These are phyloP conservation scores for Gallirallus australis DNA, from an alignment of 2,797 vertebrate genomes.

Conservation along the genomic window DNA sequence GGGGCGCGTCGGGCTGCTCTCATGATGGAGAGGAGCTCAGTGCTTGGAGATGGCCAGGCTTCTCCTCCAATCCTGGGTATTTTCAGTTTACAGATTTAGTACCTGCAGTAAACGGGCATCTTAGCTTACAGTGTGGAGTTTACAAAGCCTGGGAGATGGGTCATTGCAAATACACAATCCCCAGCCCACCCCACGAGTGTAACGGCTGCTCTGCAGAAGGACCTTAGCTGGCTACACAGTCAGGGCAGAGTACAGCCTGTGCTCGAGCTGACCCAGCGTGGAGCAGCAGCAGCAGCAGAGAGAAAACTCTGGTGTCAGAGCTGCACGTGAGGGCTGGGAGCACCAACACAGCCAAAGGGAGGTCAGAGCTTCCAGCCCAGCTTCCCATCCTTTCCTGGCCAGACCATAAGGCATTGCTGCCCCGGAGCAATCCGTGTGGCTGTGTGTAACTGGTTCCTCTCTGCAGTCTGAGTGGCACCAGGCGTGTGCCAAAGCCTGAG, in stretches of 20 bases:
- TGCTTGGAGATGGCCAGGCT: neutral
- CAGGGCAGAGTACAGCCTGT: neutral
- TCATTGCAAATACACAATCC: fast-evolving
- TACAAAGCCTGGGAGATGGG: neutral
- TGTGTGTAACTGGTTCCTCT: neutral
- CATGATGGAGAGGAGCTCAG: neutral
- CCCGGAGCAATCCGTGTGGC: fast-evolving
- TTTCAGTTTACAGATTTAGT: neutral
- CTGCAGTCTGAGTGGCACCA: neutral
- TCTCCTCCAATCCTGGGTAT: neutral
- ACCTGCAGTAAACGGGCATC: neutral
- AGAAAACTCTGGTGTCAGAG: neutral
- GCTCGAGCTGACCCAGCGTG: fast-evolving
- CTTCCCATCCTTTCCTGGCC: neutral
- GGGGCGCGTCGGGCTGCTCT: neutral
- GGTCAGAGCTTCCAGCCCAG: neutral
- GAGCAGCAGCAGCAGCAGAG: neutral
- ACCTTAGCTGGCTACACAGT: neutral
- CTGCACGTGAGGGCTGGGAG: neutral
- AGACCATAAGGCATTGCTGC: neutral
- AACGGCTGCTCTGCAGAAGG: neutral
- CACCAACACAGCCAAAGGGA: neutral
- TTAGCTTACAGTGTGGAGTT: neutral
- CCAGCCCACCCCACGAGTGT: fast-evolving
- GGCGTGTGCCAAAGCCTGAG: neutral